A percentile compares a stretch with the other conserved stretches of the same genome.
Evolutionary conservation across 1,140 invertebrate genomes (phyloP).

Genomic region (Cyclargus thomasi): DNA sequence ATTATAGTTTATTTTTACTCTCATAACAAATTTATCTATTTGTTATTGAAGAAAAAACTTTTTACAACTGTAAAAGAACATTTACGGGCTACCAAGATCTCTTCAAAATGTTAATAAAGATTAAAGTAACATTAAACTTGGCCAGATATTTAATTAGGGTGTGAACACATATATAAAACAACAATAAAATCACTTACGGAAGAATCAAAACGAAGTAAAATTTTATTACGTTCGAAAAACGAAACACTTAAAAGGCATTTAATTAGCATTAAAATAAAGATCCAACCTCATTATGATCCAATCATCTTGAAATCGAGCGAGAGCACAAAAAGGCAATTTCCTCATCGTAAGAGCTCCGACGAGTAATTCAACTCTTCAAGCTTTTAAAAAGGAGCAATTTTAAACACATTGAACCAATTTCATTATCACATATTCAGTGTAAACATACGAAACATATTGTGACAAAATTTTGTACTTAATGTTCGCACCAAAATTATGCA

Average conservation of each 20-base stretch:
- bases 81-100: too few relatives aligned
- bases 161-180: not conserved
- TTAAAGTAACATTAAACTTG: too few relatives aligned
- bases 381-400: not conserved
- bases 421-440: too few relatives aligned
- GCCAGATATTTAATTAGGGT: not conserved
- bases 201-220: not conserved
- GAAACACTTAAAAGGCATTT: not conserved
- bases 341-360: not conserved
- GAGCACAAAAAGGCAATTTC: not conserved
- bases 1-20: too few relatives aligned
- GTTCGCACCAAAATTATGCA: too few relatives aligned
- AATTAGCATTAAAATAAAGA: constrained; percentile 1
- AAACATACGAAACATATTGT: too few relatives aligned
- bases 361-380: not conserved
- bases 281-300: not conserved
- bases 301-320: not conserved
- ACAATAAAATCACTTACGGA: not conserved
- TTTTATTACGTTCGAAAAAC: not conserved
- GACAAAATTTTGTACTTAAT: too few relatives aligned
- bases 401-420: too few relatives aligned
- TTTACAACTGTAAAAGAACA: too few relatives aligned
- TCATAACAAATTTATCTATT: too few relatives aligned
- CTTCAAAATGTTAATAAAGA: too few relatives aligned
- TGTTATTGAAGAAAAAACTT: too few relatives aligned